Conservation (phyloP, 2,113 vertebrate genomes). For the Megaceryle maxima region DNA sequence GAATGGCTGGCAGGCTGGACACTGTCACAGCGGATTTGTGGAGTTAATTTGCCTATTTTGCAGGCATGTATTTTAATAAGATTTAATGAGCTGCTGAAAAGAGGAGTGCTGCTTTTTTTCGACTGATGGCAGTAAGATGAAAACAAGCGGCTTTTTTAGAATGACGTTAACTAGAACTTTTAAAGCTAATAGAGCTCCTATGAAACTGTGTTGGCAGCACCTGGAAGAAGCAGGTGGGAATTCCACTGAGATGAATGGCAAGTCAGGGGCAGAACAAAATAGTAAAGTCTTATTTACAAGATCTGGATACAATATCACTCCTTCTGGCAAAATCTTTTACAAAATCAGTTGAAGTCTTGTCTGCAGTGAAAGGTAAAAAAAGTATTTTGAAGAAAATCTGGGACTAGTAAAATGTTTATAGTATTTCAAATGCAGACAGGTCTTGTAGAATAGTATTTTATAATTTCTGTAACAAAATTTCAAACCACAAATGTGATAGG, state of each 20-base stretch:
- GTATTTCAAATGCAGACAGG: neutral
- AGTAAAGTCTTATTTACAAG: neutral
- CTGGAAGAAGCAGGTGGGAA: slow-evolving; percentile 46
- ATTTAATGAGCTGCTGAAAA: slow-evolving; percentile 57
- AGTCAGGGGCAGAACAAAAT: neutral
- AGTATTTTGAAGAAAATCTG: neutral
- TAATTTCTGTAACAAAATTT: neutral
- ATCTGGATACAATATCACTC: neutral
- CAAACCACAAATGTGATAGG: neutral
- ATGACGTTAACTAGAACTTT: neutral
- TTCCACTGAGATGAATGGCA: slow-evolving; percentile 26
- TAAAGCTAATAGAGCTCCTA: neutral
- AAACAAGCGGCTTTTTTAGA: slow-evolving; percentile 17
- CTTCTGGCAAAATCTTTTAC: neutral
- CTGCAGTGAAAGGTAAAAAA: neutral
- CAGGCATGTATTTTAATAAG: slow-evolving; percentile 40
- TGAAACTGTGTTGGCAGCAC: slow-evolving; percentile 30
- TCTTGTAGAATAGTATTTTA: neutral
- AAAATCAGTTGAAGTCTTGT: neutral
- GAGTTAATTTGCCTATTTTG: slow-evolving; percentile 36
- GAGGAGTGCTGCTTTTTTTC: slow-evolving; percentile 1
- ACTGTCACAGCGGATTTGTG: slow-evolving; percentile 19
- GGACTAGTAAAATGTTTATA: neutral
- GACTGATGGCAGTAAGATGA: slow-evolving; percentile 19
- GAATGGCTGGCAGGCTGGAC: neutral